phyloP scores from a whole-genome alignment of 2,113 vertebrate genomes.

The Psittacula cyanocephala region DNA sequence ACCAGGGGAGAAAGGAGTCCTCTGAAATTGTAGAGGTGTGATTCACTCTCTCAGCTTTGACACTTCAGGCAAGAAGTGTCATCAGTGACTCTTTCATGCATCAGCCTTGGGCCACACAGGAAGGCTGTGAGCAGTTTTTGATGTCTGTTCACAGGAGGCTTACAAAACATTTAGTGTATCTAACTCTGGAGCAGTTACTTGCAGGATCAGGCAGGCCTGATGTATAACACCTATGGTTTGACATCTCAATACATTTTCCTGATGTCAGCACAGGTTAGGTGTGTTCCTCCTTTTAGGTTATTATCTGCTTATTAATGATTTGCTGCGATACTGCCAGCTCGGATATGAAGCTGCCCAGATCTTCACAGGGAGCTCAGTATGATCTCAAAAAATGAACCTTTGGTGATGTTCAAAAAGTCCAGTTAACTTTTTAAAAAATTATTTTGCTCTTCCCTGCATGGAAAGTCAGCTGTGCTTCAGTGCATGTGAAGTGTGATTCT shows the following conservation, averaged over 20 bases:
- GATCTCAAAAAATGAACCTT: constrained; percentile 37
- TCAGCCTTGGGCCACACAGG: not conserved
- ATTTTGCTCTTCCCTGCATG: constrained; percentile 12
- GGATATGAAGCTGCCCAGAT: constrained; percentile 14
- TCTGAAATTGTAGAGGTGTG: not conserved
- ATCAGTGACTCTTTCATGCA: fast-evolving
- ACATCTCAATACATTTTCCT: not conserved
- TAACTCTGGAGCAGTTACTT: not conserved
- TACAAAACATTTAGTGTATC: too few relatives aligned
- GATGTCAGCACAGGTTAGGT: not conserved
- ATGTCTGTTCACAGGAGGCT: not conserved
- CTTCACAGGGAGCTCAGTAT: constrained; percentile 45
- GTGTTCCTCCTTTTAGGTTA: not conserved
- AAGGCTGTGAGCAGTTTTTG: not conserved
- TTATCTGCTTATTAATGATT: not conserved
- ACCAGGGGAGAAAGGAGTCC: not conserved
- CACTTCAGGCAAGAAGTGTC: not conserved
- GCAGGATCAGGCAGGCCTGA: not conserved
- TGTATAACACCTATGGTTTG: fast-evolving
- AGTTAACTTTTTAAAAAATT: constrained; percentile 48
- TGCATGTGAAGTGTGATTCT: constrained; percentile 30
- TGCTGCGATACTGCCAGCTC: not conserved
- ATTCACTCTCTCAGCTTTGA: not conserved
- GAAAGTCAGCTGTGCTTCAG: constrained; percentile 34
- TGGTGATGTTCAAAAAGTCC: constrained; percentile 52